These are phyloP conservation scores for Onthophagus sagittarius DNA, from an alignment of 2,888 invertebrate genomes.

Conservation along the genomic window DNA sequence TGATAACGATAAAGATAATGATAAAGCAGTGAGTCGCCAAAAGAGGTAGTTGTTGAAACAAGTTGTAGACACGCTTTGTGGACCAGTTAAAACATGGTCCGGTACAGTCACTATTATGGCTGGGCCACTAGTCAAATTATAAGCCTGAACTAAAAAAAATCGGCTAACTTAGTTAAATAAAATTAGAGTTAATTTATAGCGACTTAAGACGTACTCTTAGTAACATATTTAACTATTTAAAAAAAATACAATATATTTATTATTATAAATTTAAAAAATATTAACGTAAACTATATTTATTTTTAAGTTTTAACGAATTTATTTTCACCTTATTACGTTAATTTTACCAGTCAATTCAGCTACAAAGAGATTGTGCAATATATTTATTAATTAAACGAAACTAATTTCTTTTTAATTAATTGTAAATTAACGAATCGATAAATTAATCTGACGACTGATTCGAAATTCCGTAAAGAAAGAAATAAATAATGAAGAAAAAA, in stretches of 20 bases:
- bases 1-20: conserved; percentile 24
- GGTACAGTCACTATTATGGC: conserved; percentile 15
- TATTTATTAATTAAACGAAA: conserved; percentile 28
- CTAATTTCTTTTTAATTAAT: conserved; percentile 12
- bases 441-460: conserved; percentile 14
- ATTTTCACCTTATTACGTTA: not conserved
- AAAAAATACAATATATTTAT: conserved; percentile 45
- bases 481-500: conserved; percentile 21
- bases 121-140: conserved; percentile 52
- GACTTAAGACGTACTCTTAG: conserved; percentile 41
- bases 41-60: conserved; percentile 46
- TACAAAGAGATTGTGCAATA: conserved; percentile 50
- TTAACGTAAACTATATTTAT: conserved; percentile 35
- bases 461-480: conserved; percentile 19
- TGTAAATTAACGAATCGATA: not conserved
- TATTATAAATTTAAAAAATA: conserved; percentile 39
- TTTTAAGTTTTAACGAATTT: not conserved
- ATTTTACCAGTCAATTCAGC: conserved; percentile 34
- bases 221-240: conserved; percentile 41
- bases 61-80: conserved; percentile 46
- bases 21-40: conserved; percentile 38
- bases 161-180: conserved; percentile 46
- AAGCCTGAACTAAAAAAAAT: conserved; percentile 33
- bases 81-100: conserved; percentile 18
- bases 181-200: conserved; percentile 44